A percentile compares a stretch with the other conserved stretches of the same genome.
Conservation (phyloP, 2,113 vertebrate genomes). For the Bagarius yarrelli region DNA sequence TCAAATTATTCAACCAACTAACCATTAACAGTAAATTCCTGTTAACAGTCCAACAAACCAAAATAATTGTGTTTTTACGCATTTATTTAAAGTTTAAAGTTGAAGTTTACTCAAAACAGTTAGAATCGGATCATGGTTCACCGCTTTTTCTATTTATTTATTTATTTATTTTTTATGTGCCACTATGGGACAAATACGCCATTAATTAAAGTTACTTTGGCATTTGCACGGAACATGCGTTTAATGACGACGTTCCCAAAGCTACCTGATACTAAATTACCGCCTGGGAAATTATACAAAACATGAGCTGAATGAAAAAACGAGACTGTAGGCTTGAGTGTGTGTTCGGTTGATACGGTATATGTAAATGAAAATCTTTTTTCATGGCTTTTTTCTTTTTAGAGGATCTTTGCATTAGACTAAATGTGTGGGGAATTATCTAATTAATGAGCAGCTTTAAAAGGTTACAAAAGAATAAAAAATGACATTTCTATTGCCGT, state of each 20-base stretch:
- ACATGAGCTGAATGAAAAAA: not conserved
- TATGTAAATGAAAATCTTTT: slow-evolving; percentile 16
- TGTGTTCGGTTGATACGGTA: slow-evolving; percentile 6
- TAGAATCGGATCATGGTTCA: not conserved
- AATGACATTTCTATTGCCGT: not conserved
- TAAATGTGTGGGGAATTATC: slow-evolving; percentile 11
- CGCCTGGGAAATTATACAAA: not conserved
- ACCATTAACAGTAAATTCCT: not conserved
- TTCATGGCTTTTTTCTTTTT: not conserved
- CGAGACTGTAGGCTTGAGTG: not conserved
- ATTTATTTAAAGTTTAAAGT: not conserved
- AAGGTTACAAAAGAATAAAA: not conserved
- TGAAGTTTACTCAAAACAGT: not conserved
- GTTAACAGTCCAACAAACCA: not conserved
- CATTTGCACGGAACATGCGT: not conserved
- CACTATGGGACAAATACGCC: not conserved
- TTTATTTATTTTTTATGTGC: not conserved
- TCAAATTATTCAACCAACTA: not conserved
- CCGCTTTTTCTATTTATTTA: not conserved
- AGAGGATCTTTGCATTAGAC: not conserved
- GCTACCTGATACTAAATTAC: not conserved
- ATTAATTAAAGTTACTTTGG: slow-evolving; percentile 10
- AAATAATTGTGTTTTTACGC: not conserved
- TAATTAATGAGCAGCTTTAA: not conserved
- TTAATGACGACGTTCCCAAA: not conserved